These are phyloP conservation scores for Apamea sordens DNA, from an alignment of 2,888 invertebrate genomes.

Conservation along the genomic window DNA sequence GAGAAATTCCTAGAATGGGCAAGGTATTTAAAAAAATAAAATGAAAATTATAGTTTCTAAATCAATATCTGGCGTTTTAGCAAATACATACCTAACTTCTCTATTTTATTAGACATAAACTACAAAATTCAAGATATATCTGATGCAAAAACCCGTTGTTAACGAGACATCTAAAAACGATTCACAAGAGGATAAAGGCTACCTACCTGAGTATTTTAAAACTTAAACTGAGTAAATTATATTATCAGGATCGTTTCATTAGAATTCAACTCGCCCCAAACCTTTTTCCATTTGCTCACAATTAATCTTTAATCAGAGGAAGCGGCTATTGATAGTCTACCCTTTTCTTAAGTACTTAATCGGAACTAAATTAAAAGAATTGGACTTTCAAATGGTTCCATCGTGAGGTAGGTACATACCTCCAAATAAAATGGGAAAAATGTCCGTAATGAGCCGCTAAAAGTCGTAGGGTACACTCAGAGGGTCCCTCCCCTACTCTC, in stretches of 20 bases:
- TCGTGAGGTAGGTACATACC: constrained; percentile 71
- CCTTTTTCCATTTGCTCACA: constrained; percentile 65
- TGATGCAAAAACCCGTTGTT: constrained; percentile 40
- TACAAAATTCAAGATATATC: constrained; percentile 15
- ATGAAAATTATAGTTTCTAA: too few species aligned
- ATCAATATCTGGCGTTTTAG: background rate
- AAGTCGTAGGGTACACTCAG: constrained; percentile 76
- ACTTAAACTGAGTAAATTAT: constrained; percentile 57
- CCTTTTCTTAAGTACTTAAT: constrained; percentile 64
- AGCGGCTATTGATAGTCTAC: constrained; percentile 56
- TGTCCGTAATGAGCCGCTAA: constrained; percentile 86
- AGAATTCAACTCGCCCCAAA: constrained; percentile 49
- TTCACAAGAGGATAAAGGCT: constrained; percentile 40
- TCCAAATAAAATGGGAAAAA: constrained; percentile 82
- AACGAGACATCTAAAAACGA: constrained; percentile 45
- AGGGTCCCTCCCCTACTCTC: constrained; percentile 81
- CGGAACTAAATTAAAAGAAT: constrained; percentile 71
- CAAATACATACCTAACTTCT: constrained; percentile 5
- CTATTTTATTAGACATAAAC: constrained; percentile 16
- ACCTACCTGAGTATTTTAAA: constrained; percentile 59
- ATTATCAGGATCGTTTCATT: constrained; percentile 60
- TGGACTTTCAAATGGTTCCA: constrained; percentile 74
- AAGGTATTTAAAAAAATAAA: too few species aligned
- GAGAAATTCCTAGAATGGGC: too few species aligned
- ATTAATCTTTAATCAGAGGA: constrained; percentile 63